Percentiles rank a stretch among this genome's conserved stretches.
phyloP scores from a whole-genome alignment of 1,140 invertebrate species.

The Drosophila ironensis region DNA sequence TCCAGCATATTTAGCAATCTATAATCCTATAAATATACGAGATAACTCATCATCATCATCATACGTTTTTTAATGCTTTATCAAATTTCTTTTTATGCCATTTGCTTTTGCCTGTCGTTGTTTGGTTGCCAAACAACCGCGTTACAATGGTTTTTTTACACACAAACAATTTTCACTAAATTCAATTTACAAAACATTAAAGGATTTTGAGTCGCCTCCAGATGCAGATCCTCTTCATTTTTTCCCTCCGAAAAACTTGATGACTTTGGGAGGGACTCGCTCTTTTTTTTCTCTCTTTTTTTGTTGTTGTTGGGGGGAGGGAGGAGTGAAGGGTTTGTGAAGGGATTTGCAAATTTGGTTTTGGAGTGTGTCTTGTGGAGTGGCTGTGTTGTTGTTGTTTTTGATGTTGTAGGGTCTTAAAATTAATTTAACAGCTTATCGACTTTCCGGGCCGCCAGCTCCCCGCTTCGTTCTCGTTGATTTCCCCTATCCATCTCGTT shows the following conservation, averaged over 20 bases:
- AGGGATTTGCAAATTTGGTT: too few relatives aligned
- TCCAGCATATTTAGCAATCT: too few relatives aligned
- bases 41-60: too few relatives aligned
- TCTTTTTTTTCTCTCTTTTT: not conserved
- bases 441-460: not conserved
- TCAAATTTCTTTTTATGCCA: not conserved
- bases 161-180: constrained; percentile 31
- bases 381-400: constrained; percentile 4
- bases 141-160: not conserved
- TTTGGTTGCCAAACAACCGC: not conserved
- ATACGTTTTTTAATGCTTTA: constrained; percentile 3
- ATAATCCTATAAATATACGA: too few relatives aligned
- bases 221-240: not conserved
- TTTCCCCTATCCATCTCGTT: not conserved
- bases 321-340: too few relatives aligned
- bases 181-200: constrained; percentile 31
- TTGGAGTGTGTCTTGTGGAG: not conserved
- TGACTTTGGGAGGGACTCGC: too few relatives aligned
- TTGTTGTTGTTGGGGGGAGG: not conserved
- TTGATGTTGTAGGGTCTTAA: constrained; percentile 26
- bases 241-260: too few relatives aligned
- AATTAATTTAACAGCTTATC: constrained; percentile 61
- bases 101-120: not conserved
- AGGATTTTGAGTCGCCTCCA: constrained; percentile 21
- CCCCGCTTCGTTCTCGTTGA: not conserved